Conservation (phyloP, 2,888 invertebrate species). For the Hanleya hanleyi region DNA sequence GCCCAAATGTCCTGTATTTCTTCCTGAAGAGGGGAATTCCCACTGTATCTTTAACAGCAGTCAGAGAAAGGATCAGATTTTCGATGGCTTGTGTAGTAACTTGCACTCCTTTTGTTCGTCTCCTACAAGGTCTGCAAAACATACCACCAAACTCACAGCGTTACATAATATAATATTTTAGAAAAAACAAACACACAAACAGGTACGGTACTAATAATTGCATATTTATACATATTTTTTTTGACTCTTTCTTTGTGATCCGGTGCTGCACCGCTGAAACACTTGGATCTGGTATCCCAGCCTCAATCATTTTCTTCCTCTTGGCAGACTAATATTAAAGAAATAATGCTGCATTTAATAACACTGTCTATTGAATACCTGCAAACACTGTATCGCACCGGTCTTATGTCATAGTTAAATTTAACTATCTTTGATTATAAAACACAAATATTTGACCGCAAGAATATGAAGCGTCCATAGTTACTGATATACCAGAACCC, state of each 20-base stretch:
- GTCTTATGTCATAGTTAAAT: too few relatives aligned
- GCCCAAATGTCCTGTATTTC: conserved; percentile 25
- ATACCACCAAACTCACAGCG: too few relatives aligned
- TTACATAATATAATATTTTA: too few relatives aligned
- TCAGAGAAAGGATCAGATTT: conserved; percentile 15
- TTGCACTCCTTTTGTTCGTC: conserved; percentile 35
- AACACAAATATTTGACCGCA: too few relatives aligned
- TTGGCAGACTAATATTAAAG: conserved; percentile 38
- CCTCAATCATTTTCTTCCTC: conserved; percentile 26
- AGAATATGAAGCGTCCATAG: not conserved
- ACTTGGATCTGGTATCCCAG: conserved; percentile 19
- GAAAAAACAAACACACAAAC: too few relatives aligned
- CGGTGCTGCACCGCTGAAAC: conserved; percentile 28
- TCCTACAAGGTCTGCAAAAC: conserved; percentile 32
- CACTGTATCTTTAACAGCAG: conserved; percentile 12
- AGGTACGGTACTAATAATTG: too few relatives aligned
- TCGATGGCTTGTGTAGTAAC: conserved; percentile 26
- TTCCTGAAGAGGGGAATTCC: conserved; percentile 39
- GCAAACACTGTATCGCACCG: too few relatives aligned
- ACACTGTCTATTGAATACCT: too few relatives aligned
- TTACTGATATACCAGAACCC: not conserved
- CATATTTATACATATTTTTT: not conserved
- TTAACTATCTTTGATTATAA: too few relatives aligned
- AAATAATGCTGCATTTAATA: not conserved
- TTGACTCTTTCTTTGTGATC: conserved; percentile 35